phyloP scores from a whole-genome alignment of 2,113 vertebrate genomes.

The Elgaria multicarinata region DNA sequence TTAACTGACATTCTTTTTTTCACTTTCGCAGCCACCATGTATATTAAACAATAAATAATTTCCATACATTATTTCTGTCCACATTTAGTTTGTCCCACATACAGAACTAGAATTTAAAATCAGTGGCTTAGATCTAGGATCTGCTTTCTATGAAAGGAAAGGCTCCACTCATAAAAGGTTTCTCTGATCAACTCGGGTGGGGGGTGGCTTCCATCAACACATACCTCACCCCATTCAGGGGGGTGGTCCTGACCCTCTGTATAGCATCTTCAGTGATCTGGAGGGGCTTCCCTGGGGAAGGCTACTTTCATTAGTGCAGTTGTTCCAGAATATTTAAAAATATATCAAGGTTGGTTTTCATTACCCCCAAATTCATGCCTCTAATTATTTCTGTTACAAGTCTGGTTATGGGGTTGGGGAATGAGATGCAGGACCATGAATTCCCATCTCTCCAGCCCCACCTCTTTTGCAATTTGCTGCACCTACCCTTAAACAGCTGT shows the following conservation, averaged over 20 bases:
- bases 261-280: no score
- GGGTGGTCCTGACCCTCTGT: no score
- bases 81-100: background rate
- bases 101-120: background rate
- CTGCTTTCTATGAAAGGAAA: no score
- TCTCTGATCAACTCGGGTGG: no score
- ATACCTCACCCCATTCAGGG: no score
- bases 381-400: background rate
- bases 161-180: no score
- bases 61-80: background rate
- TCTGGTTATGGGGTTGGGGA: background rate
- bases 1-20: background rate
- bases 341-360: background rate
- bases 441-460: background rate
- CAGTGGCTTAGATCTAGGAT: no score
- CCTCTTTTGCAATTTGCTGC: background rate
- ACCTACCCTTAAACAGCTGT: background rate
- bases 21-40: background rate
- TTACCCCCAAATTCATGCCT: background rate
- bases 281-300: no score
- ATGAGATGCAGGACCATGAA: background rate
- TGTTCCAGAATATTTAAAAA: background rate
- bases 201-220: no score
- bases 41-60: conserved; percentile 16
- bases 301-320: no score